Conservation (phyloP, 2,113 vertebrate species). For the Oenanthe oenanthe region DNA sequence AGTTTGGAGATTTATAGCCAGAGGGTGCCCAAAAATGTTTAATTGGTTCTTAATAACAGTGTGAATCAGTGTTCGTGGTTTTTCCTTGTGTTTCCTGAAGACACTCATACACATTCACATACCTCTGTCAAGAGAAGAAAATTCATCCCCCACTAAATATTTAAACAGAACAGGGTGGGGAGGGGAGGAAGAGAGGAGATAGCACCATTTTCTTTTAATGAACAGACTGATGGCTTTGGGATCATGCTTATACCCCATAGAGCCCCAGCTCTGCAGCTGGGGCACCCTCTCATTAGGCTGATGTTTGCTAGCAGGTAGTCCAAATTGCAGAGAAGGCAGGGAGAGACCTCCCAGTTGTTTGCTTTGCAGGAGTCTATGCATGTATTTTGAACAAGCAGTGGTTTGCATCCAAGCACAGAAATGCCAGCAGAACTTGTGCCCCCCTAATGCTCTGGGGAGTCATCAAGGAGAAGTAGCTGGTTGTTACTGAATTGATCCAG, state of each 20-base stretch:
- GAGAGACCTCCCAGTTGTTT: not conserved
- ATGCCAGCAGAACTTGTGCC: not conserved
- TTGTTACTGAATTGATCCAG: not conserved
- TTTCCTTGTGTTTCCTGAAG: not conserved
- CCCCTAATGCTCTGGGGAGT: not conserved
- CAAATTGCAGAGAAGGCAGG: not conserved
- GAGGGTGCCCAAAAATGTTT: not conserved
- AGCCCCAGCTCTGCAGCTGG: not conserved
- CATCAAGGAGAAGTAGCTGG: not conserved
- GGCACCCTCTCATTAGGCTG: not conserved
- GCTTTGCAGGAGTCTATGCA: not conserved
- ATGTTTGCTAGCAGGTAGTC: not conserved
- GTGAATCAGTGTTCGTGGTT: not conserved
- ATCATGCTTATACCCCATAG: accelerated
- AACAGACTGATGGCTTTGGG: not conserved
- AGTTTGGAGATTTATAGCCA: not conserved
- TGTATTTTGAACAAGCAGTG: not conserved
- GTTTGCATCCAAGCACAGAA: not conserved
- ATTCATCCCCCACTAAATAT: not conserved
- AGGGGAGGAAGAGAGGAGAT: not conserved
- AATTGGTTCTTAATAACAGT: not conserved
- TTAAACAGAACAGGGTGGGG: not conserved
- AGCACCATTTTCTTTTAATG: not conserved
- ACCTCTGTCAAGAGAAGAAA: not conserved
- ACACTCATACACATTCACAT: not conserved